These are phyloP conservation scores for Chrysina gloriosa DNA, from an alignment of 2,888 invertebrate genomes.

Conservation along the genomic window DNA sequence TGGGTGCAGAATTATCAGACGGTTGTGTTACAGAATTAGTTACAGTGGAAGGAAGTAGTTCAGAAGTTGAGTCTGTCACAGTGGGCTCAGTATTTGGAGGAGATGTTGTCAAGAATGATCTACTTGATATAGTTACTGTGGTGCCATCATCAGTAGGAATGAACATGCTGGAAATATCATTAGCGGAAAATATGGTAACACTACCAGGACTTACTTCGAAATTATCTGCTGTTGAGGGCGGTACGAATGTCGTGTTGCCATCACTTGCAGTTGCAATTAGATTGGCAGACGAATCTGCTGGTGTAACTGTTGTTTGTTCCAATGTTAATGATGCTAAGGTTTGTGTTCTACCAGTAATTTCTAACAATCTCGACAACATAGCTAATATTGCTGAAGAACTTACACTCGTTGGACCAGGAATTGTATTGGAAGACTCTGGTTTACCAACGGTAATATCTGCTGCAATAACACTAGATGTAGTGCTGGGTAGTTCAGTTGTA, in stretches of 20 bases:
- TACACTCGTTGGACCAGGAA: slow-evolving; percentile 1
- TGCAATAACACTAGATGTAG: neutral
- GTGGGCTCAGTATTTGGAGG: slow-evolving; percentile 40
- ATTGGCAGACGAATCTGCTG: slow-evolving; percentile 57
- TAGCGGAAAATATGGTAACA: slow-evolving; percentile 61
- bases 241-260: slow-evolving; percentile 56
- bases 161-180: slow-evolving; percentile 59
- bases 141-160: slow-evolving; percentile 68
- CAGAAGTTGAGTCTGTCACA: slow-evolving; percentile 36
- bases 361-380: slow-evolving; percentile 37
- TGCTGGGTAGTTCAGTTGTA: slow-evolving; percentile 57
- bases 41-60: slow-evolving; percentile 25
- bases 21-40: slow-evolving; percentile 33
- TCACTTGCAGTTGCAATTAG: slow-evolving; percentile 53
- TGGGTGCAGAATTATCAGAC: slow-evolving; percentile 32
- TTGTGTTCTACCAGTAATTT: slow-evolving; percentile 54
- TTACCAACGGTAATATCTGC: neutral
- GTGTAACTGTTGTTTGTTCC: slow-evolving; percentile 63
- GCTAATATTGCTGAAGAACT: slow-evolving; percentile 24
- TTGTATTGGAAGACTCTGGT: slow-evolving; percentile 30
- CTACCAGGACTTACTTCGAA: slow-evolving; percentile 63
- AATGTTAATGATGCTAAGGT: slow-evolving; percentile 65
- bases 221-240: slow-evolving; percentile 53
- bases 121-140: slow-evolving; percentile 68
- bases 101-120: slow-evolving; percentile 61